Evolutionary conservation across 2,888 invertebrate genomes (phyloP).

Genomic region (Thyatira batis): DNA sequence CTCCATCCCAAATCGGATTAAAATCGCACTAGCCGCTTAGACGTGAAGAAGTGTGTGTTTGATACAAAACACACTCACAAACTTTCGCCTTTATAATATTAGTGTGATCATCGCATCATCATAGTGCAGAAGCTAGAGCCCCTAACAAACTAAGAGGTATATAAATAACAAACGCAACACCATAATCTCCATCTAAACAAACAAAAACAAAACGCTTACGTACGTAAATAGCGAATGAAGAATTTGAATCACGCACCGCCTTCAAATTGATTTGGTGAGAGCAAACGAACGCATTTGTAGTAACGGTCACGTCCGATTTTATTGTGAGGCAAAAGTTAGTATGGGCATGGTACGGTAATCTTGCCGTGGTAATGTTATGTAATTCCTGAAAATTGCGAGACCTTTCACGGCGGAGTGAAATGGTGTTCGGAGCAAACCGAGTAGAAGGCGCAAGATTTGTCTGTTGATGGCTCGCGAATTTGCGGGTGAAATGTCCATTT

Average conservation of each 20-base stretch:
- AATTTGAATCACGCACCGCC: conserved; percentile 61
- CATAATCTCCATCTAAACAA: conserved; percentile 20
- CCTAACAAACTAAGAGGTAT: no score
- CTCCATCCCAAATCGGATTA: no score
- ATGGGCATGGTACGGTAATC: conserved; percentile 57
- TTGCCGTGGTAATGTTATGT: conserved; percentile 54
- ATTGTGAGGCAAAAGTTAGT: conserved; percentile 75
- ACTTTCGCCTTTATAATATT: no score
- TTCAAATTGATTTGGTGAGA: conserved; percentile 70
- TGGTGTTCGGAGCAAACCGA: neutral
- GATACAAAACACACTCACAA: no score
- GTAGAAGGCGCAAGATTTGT: conserved; percentile 5
- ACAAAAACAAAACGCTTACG: conserved; percentile 11
- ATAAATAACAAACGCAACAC: neutral
- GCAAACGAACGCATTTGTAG: conserved; percentile 66
- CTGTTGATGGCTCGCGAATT: neutral
- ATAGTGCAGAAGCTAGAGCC: no score
- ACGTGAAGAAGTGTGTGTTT: no score
- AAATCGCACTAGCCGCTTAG: no score
- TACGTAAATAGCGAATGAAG: conserved; percentile 39
- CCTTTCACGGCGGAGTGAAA: conserved; percentile 13
- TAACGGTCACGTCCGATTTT: conserved; percentile 68
- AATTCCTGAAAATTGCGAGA: conserved; percentile 56
- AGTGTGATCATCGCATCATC: no score
- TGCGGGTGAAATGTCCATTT: neutral